phyloP scores from a whole-genome alignment of 2,113 vertebrate genomes.

The Mormyrus lacerda region DNA sequence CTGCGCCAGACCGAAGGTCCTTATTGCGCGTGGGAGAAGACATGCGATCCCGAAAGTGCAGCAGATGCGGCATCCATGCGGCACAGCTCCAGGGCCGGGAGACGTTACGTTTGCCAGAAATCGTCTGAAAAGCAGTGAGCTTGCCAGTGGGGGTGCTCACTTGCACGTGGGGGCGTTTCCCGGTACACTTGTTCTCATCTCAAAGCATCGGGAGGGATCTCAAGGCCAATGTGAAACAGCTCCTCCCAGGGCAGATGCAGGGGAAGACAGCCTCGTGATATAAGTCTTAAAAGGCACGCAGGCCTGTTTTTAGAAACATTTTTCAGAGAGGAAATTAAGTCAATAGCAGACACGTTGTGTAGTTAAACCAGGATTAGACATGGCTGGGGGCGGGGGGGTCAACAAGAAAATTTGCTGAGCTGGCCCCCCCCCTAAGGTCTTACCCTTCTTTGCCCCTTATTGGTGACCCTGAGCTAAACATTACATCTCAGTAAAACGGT shows the following conservation, averaged over 20 bases:
- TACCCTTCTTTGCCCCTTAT: neutral
- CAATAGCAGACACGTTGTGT: neutral
- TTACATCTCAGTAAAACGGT: neutral
- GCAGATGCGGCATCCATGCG: neutral
- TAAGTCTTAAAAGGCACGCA: neutral
- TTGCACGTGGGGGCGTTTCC: neutral
- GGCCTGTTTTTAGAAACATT: neutral
- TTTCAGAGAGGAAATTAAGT: neutral
- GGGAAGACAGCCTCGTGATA: neutral
- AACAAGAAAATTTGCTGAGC: neutral
- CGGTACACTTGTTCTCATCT: neutral
- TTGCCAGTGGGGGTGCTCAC: neutral
- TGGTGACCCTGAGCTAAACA: neutral
- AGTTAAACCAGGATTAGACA: neutral
- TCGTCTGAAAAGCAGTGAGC: neutral
- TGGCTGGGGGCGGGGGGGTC: neutral
- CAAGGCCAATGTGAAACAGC: neutral
- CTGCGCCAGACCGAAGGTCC: neutral
- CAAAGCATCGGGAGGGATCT: neutral
- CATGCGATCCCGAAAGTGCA: neutral
- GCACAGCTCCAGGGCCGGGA: too few species aligned
- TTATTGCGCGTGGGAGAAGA: neutral
- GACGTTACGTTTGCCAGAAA: neutral
- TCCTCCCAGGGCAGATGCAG: neutral
- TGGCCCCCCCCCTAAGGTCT: neutral